Base-by-base conservation (phyloP, 64 coral and sea anemone genomes). In the Catalaphyllia jardinei region DNA sequence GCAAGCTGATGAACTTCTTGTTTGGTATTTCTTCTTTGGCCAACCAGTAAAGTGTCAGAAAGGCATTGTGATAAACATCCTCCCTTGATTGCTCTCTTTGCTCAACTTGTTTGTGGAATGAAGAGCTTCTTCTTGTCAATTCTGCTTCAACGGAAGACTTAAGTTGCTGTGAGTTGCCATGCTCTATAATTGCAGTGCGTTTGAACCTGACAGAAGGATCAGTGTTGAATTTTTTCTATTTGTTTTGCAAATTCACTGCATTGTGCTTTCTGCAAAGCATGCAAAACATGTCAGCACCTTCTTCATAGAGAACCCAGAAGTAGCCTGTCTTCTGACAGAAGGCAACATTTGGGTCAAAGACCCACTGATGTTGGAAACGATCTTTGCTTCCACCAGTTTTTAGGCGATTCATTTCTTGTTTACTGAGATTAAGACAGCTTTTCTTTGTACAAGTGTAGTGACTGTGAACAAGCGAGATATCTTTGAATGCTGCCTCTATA, bases 231-330 rank as follows among this genome's bases (percentile, higher is more conserved):
- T 80, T 87, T 35, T 33, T 28, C 9, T 18, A 72, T 67, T 87
- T 92, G 30, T 92, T 92, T 87, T 87, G 84, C n/a, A 38, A 42
- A 79, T 87, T 87, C 17, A 69, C 24, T 14, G 61, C 24, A 20
- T 92, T 87, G 61, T 87, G 83, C 28, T 92, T 92, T 72, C 62
- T 78, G 76, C 83, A 92, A 55, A 92, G 60, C 20, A 87, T 13
- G 60, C 83, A 92, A 63, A 87, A 92, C 74, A 92, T 87, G 25
- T 83, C 83, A n/a, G 9, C 29, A 19, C 75, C 75, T 74, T 92
- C 90, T 72, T 71, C 59, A 57, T 79, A 92, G 16, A 92, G 57
- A 4, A 92, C 76, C 90, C 90, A 86, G 22, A 71, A 81, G 31
- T 80, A 79, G 19, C 78, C 89, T 60, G 79, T 83, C 27, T 91